Percentiles rank a stretch among this genome's conserved stretches.
phyloP scores from a whole-genome alignment of 2,888 invertebrate genomes.

The Chrysotoxum bicinctum region DNA sequence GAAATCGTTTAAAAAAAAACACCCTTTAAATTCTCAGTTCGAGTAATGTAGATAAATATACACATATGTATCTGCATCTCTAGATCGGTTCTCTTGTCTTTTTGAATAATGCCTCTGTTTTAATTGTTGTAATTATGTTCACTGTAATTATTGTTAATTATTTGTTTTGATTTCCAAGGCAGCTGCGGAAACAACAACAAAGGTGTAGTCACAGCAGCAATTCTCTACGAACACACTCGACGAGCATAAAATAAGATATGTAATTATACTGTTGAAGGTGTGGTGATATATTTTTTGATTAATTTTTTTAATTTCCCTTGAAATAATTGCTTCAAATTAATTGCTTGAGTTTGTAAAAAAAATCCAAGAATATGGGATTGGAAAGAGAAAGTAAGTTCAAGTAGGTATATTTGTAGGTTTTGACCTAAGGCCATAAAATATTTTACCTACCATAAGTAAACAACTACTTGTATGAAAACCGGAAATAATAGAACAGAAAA shows the following conservation, averaged over 20 bases:
- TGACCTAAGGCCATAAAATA: neutral
- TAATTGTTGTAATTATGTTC: slow-evolving; percentile 70
- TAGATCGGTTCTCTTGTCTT: slow-evolving; percentile 22
- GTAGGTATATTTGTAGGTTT: neutral
- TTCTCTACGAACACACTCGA: too few species aligned
- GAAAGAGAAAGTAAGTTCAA: neutral
- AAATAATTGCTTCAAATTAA: neutral
- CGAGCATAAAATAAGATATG: neutral
- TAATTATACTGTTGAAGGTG: slow-evolving; percentile 65
- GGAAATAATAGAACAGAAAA: neutral
- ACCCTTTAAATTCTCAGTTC: neutral
- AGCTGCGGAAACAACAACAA: slow-evolving; percentile 61
- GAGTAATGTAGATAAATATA: neutral
- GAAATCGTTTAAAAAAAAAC: neutral
- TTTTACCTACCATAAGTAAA: neutral
- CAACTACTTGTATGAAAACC: neutral
- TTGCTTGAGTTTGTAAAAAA: neutral
- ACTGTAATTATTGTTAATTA: slow-evolving; percentile 70
- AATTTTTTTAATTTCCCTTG: neutral
- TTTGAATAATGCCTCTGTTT: slow-evolving; percentile 36
- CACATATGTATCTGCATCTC: neutral
- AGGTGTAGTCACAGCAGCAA: slow-evolving; percentile 14
- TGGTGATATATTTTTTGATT: slow-evolving; percentile 48
- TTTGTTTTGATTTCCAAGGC: slow-evolving; percentile 67
- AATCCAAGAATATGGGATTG: neutral